Evolutionary conservation across 1,140 invertebrate genomes (phyloP), one percentile per base, ranked within the genome.

Genomic region (Lepidurus packardi): DNA sequence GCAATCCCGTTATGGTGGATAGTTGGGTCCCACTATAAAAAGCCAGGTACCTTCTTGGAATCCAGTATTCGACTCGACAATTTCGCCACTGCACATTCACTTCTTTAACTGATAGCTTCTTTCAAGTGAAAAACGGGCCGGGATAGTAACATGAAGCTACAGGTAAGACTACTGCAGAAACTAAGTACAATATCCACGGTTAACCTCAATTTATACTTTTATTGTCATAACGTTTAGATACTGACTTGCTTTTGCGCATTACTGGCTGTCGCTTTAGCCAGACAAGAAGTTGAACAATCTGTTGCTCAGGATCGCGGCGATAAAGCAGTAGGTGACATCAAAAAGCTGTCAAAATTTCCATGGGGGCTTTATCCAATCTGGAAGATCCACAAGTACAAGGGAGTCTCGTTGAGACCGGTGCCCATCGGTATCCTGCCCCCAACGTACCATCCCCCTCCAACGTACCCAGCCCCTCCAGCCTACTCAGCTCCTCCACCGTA

Each of bases 321-420:
- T 25, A 77, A 77, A 47, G 41, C 6, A 9, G 25, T 45, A 43
- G 43, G 34, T 43, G 43, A 77, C 43, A 16, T 77, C 4, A 77
- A 77, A 24, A 47, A 21, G 42, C 24, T 45, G 7, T 21, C 43
- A 5, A 77, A 77, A 47, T 77, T 78, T 13, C 78, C 78, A 24
- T 78, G 78, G 78, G 78, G 78, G 7, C 75, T 78, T 25, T 78
- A 78, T 74, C 78, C 78, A 5, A 73, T 78, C 16, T 78, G 78
- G 78, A 73, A 74, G 43, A 74, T 78, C 11, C 78, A 78, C 74
- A 78, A 78, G 42, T 78, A 78, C 74, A 78, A 78, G 42, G 78
- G 78, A 16, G 74, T 78, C 43, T 78, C 78, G 42, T 42, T 78
- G n/a, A 76, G 44, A n/a, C 78, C 78, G 24, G 78, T 78, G 74